phyloP scores from a whole-genome alignment of 53 echinoderm and acorn worm genomes.

The Echinometra lucunter region DNA sequence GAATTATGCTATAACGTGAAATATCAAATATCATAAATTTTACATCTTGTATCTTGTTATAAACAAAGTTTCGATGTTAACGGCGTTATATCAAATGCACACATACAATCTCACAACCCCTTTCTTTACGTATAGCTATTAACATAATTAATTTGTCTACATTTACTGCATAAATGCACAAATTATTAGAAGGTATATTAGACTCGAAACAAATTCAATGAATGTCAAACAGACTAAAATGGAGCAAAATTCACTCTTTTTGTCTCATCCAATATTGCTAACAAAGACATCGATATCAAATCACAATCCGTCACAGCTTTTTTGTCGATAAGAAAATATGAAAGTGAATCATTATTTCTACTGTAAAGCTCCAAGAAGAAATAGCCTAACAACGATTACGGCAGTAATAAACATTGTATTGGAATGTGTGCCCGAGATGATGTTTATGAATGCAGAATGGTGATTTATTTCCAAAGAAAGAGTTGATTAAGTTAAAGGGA shows the following conservation, averaged over 20 bases:
- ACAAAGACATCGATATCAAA: neutral
- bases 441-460: neutral
- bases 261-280: neutral
- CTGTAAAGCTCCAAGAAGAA: neutral
- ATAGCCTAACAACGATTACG: neutral
- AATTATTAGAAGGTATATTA: neutral
- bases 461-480: neutral
- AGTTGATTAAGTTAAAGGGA: neutral
- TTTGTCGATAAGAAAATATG: neutral
- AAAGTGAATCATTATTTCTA: neutral
- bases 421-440: neutral
- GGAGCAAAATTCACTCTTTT: neutral
- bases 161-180: neutral
- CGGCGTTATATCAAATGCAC: neutral
- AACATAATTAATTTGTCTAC: neutral
- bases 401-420: neutral
- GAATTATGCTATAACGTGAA: constrained; percentile 53
- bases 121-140: neutral
- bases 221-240: neutral
- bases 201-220: neutral
- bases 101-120: neutral
- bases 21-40: constrained; percentile 55
- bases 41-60: constrained; percentile 33
- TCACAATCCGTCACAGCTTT: neutral
- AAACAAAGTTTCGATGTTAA: constrained; percentile 31